A percentile compares a stretch with the other conserved stretches of the same genome.
phyloP scores from a whole-genome alignment of 2,888 invertebrate genomes.

The Listrodromus nycthemerus region DNA sequence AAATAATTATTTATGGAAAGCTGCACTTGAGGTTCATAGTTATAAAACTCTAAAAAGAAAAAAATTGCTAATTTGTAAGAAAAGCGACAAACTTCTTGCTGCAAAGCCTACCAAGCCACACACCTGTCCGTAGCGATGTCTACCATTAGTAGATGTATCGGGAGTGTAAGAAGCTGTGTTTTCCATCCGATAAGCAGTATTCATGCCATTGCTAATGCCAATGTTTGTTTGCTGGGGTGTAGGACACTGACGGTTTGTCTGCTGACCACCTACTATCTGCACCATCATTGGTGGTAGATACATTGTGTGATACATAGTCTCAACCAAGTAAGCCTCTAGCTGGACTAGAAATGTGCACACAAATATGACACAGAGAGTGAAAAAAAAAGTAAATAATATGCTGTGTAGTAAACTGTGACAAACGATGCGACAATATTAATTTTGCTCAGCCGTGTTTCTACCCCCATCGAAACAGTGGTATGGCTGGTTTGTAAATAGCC shows the following conservation, averaged over 20 bases:
- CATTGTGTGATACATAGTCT: constrained; percentile 82
- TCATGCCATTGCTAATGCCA: constrained; percentile 68
- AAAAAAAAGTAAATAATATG: constrained; percentile 4
- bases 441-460: not conserved
- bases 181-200: constrained; percentile 75
- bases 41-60: not conserved
- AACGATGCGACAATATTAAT: not conserved
- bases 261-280: constrained; percentile 80
- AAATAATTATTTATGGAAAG: too few relatives aligned
- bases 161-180: constrained; percentile 73
- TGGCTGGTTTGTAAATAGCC: not conserved
- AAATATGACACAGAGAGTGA: not conserved
- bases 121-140: constrained; percentile 80
- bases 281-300: constrained; percentile 81
- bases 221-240: constrained; percentile 75
- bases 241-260: constrained; percentile 78
- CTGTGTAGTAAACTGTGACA: not conserved
- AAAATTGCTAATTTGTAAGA: not conserved
- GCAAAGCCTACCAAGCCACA: constrained; percentile 24
- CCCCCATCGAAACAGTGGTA: constrained; percentile 18
- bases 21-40: not conserved
- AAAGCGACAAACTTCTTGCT: not conserved
- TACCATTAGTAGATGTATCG: constrained; percentile 75
- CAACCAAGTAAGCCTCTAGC: too few relatives aligned
- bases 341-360: not conserved